These are phyloP conservation scores for Tragulus kanchil DNA, from an alignment of 2,113 vertebrate genomes.

Conservation along the genomic window DNA sequence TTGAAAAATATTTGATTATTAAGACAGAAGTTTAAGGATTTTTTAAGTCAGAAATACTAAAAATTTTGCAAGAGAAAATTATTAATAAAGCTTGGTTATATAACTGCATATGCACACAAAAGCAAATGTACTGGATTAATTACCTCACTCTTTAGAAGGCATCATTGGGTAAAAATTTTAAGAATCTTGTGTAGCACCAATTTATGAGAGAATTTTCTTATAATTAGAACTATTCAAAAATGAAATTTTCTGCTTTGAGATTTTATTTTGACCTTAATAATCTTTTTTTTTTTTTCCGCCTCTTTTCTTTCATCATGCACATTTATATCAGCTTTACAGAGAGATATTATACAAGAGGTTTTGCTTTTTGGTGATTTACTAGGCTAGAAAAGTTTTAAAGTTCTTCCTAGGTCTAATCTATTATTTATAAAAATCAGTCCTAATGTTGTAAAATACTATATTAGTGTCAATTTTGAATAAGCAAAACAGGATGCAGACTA, in stretches of 20 bases:
- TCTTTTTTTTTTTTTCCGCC: neutral
- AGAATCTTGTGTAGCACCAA: neutral
- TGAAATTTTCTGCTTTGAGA: conserved; percentile 24
- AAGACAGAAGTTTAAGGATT: neutral
- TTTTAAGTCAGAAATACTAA: conserved; percentile 6
- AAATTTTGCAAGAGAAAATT: neutral
- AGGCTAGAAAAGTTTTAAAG: conserved; percentile 14
- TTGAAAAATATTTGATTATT: conserved; percentile 6
- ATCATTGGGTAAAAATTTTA: neutral
- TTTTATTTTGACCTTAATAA: conserved; percentile 27
- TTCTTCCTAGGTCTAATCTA: neutral
- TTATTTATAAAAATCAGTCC: conserved; percentile 38
- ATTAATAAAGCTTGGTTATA: neutral
- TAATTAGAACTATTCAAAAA: conserved; percentile 31
- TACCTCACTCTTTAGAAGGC: neutral
- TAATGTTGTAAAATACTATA: conserved; percentile 10
- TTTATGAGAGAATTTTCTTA: conserved; percentile 25
- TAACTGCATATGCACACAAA: neutral
- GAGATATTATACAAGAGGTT: neutral
- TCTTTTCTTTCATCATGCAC: conserved; percentile 21
- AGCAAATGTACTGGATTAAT: neutral
- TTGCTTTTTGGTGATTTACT: conserved; percentile 27
- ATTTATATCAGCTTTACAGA: neutral
- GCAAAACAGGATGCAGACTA: neutral
- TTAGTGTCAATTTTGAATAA: conserved; percentile 16